Percentiles rank a stretch among this genome's conserved stretches.
These are phyloP conservation scores for Zoroaster sp. DNA, from an alignment of 53 echinoderm and acorn worm genomes.

Conservation along the genomic window DNA sequence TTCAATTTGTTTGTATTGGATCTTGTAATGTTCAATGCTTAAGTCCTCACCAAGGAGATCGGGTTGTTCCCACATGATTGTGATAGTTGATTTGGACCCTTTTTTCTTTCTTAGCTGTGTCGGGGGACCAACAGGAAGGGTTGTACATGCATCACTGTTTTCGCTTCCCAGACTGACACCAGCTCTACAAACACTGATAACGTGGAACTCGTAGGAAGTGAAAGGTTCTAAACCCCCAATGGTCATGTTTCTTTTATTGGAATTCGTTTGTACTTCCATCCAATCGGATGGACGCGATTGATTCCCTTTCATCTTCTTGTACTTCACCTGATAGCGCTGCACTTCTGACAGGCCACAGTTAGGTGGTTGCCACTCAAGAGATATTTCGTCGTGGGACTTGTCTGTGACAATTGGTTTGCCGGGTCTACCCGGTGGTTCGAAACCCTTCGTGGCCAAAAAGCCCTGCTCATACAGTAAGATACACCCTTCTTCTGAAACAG, in stretches of 20 bases:
- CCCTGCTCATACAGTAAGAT: conserved; percentile 35
- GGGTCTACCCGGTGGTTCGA: conserved; percentile 55
- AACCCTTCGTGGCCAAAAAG: not conserved
- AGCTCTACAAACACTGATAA: conserved; percentile 22
- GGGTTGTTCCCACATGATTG: conserved; percentile 54
- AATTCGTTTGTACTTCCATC: not conserved
- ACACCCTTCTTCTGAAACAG: not conserved
- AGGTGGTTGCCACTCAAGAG: conserved; percentile 46
- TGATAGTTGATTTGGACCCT: not conserved
- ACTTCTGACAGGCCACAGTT: conserved; percentile 11
- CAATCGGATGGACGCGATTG: not conserved
- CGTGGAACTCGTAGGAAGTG: conserved; percentile 40
- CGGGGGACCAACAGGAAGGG: conserved; percentile 44
- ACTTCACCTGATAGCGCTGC: conserved; percentile 15
- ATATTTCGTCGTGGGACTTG: conserved; percentile 8
- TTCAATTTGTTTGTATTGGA: conserved; percentile 3
- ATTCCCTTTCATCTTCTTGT: not conserved
- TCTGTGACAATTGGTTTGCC: not conserved
- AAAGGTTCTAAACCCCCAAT: conserved; percentile 2
- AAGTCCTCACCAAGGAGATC: not conserved
- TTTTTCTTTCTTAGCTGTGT: conserved; percentile 14
- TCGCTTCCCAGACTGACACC: conserved; percentile 29
- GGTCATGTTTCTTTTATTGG: not conserved
- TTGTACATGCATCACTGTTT: not conserved
- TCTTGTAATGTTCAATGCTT: not conserved